Evolutionary conservation across 1,140 invertebrate genomes (phyloP).

Genomic region (Microplitis mediator): DNA sequence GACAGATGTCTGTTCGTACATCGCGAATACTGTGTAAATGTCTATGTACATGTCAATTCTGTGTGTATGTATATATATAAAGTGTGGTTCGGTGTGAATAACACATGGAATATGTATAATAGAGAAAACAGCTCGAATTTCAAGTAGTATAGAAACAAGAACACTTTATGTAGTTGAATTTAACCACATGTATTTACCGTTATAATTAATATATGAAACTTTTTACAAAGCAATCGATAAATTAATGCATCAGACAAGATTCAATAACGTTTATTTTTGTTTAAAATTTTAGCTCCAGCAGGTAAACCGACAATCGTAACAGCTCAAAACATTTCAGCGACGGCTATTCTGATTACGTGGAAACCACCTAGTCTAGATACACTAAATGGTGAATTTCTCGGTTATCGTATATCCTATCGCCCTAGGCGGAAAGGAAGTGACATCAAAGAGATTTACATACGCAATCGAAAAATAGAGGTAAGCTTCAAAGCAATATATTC

Average conservation of each 20-base stretch:
- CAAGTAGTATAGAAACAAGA: too few relatives aligned
- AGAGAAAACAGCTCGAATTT: too few relatives aligned
- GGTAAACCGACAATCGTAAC: constrained; percentile 74
- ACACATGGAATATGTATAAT: too few relatives aligned
- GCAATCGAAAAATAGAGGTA: constrained; percentile 71
- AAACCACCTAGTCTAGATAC: constrained; percentile 70
- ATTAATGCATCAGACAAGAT: too few relatives aligned
- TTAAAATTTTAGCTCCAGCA: constrained; percentile 66
- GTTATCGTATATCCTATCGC: constrained; percentile 74
- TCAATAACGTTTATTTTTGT: neutral
- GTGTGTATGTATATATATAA: neutral
- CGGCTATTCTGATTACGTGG: constrained; percentile 75
- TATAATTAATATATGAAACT: too few relatives aligned
- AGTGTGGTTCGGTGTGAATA: neutral
- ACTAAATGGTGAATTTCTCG: constrained; percentile 80
- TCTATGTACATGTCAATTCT: constrained; percentile 1
- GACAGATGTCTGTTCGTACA: constrained; percentile 24
- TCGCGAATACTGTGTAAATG: constrained; percentile 2
- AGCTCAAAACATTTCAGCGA: constrained; percentile 74
- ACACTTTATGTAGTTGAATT: too few relatives aligned
- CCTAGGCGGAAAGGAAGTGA: constrained; percentile 67
- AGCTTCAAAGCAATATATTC: constrained; percentile 32
- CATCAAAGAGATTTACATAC: constrained; percentile 72
- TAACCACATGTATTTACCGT: too few relatives aligned
- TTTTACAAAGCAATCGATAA: too few relatives aligned